A percentile compares a stretch with the other conserved stretches of the same genome.
Evolutionary conservation across 2,888 invertebrate genomes (phyloP).

Genomic region (Marronus borbonicus): DNA sequence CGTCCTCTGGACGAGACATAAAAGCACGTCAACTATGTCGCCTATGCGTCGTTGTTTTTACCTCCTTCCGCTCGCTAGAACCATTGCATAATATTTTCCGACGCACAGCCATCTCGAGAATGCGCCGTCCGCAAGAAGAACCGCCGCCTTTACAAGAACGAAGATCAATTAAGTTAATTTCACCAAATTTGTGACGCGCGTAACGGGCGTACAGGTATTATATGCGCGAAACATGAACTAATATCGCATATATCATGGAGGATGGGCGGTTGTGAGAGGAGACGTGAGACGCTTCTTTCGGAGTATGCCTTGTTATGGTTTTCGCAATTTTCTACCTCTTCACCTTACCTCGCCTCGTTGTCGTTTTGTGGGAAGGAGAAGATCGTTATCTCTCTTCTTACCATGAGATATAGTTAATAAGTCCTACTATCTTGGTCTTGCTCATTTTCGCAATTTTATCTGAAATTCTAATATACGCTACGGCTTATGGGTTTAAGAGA

Average conservation of each 20-base stretch:
- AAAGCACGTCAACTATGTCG: slow-evolving; percentile 1
- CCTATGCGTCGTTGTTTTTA: slow-evolving; percentile 1
- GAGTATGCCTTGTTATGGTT: slow-evolving; percentile 49
- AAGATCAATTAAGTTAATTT: slow-evolving; percentile 47
- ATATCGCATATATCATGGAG: slow-evolving; percentile 54
- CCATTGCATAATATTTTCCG: slow-evolving; percentile 1
- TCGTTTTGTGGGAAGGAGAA: neutral
- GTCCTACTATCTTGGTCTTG: neutral
- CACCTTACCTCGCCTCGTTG: slow-evolving; percentile 2
- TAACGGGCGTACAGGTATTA: slow-evolving; percentile 10
- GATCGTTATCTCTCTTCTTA: slow-evolving; percentile 6
- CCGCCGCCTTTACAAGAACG: slow-evolving; percentile 11
- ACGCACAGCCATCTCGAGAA: neutral
- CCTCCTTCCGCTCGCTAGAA: neutral
- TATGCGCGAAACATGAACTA: slow-evolving; percentile 46
- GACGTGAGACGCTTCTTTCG: slow-evolving; percentile 14
- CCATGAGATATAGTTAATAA: neutral
- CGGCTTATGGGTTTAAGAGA: too few relatives aligned
- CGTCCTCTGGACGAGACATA: neutral
- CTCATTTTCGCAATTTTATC: neutral
- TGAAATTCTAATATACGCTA: too few relatives aligned
- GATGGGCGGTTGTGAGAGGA: slow-evolving; percentile 5
- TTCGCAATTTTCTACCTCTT: slow-evolving; percentile 44
- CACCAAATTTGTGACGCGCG: slow-evolving; percentile 46
- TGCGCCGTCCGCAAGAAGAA: neutral